phyloP scores from a whole-genome alignment of 23 tunicate species.

The Ascidia mentula region DNA sequence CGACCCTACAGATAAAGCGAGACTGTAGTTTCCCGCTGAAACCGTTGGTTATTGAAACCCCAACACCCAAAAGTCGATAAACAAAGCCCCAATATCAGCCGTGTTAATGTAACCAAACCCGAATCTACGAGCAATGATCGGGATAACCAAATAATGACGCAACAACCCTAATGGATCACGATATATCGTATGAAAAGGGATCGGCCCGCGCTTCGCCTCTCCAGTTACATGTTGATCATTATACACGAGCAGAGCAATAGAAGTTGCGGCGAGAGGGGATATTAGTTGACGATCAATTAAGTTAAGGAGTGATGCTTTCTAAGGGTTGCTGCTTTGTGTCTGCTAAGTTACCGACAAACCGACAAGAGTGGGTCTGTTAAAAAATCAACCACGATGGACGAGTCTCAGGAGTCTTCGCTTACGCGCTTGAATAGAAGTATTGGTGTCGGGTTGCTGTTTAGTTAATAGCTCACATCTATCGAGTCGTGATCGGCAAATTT shows the following conservation, averaged over 20 bases:
- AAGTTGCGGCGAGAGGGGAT: background rate
- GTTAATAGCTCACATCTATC: constrained; percentile 48
- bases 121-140: background rate
- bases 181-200: background rate
- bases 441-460: constrained; percentile 31
- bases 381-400: background rate
- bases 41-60: too few species aligned
- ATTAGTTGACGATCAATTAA: constrained; percentile 4
- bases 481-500: too few species aligned
- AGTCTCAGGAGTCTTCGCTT: constrained; percentile 37
- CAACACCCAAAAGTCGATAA: too few species aligned
- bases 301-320: background rate
- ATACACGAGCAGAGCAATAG: background rate
- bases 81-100: too few species aligned
- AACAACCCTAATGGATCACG: background rate
- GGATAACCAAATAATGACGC: background rate
- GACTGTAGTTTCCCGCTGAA: too few species aligned
- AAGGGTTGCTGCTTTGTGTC: background rate
- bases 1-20: too few species aligned
- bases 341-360: background rate
- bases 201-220: background rate
- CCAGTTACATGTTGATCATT: constrained; percentile 1
- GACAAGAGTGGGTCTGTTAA: background rate
- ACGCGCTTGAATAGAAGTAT: constrained; percentile 30
- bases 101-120: background rate